Base-by-base conservation (phyloP, 2,113 vertebrate species). In the Mohoua ochrocephala region DNA sequence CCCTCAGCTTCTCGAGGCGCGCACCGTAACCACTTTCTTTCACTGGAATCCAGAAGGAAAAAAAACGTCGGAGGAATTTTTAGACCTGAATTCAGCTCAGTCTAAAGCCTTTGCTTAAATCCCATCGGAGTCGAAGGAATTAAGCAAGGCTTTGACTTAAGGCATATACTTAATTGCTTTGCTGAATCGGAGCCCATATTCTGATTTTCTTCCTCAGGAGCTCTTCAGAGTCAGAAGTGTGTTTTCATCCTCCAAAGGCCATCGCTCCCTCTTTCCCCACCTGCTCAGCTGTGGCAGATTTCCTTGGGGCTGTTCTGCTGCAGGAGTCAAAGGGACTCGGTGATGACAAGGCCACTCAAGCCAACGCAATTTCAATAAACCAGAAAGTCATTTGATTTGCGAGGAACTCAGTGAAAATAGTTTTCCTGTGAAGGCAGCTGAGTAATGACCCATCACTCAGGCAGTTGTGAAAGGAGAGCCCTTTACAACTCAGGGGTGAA, bases 41-140 rank as follows among this genome's bases (percentile, higher is more conserved):
- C 91, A 15, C 93, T 91, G 7, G 15, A 92, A 68, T 64, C 47
- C 69, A 91, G 56, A 35, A 83, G 74, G 81, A 59, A 84, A 89
- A 89, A 81, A 89, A 83, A 37, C 0, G 39, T 53, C 59, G 50
- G 86, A 89, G 75, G 88, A 91, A 84, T 94, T 96, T 92, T 95
- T 65, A 97, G 94, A 93, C 93, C 96, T 97, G 95, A 91, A 78
- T 91, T 92, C 80, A 50, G 61, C 67, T 53, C 54, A 63, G 69
- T 35, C 84, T 77, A 4, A 92, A 93, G 92, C 11, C 93, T 74
- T 71, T 76, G 63, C 87, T 94, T 90, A 96, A 96, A 96, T 95
- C 93, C 96, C 90, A 20, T 59, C 44, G 95, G 94, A 96, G 95
- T 93, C 94, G 79, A 95, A 84, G 93, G 96, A 94, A 96, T 96